These are phyloP conservation scores for Cosmia trapezina DNA, from an alignment of 2,888 invertebrate species.

Conservation along the genomic window DNA sequence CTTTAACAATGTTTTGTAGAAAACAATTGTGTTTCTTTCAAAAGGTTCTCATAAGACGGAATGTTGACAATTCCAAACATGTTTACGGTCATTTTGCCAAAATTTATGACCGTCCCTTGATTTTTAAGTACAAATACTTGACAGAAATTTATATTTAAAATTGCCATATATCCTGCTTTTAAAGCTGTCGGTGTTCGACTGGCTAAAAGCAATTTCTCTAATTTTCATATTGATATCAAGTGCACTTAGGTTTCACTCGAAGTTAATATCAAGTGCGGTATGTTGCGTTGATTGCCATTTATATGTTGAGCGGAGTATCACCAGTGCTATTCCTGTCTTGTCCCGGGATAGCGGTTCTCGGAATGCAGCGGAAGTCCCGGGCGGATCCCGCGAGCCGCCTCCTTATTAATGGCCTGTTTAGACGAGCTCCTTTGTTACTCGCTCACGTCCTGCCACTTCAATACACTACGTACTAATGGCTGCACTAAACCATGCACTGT, in stretches of 20 bases:
- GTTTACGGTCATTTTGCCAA: conserved; percentile 21
- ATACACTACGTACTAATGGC: conserved; percentile 69
- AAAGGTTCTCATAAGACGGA: conserved; percentile 49
- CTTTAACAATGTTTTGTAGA: conserved; percentile 64
- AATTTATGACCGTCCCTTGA: conserved; percentile 37
- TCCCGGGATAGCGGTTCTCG: conserved; percentile 85
- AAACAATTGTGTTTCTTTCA: conserved; percentile 55
- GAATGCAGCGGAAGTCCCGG: conserved; percentile 88
- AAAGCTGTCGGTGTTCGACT: background rate
- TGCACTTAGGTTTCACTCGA: conserved; percentile 31
- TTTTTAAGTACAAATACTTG: conserved; percentile 29
- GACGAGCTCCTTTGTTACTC: conserved; percentile 88
- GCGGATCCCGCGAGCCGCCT: conserved; percentile 84
- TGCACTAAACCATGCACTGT: conserved; percentile 63
- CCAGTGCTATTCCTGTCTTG: conserved; percentile 87
- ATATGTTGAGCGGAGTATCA: conserved; percentile 74
- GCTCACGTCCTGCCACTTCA: conserved; percentile 86
- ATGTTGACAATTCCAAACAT: conserved; percentile 45
- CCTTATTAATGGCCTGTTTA: conserved; percentile 90
- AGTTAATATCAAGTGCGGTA: conserved; percentile 48
- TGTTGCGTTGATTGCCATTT: conserved; percentile 76
- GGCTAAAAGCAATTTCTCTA: conserved; percentile 3
- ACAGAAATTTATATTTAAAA: background rate
- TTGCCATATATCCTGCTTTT: conserved; percentile 4
- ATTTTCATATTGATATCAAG: conserved; percentile 19